phyloP scores from a whole-genome alignment of 2,888 invertebrate species.

The Oxyteleia sp. region DNA sequence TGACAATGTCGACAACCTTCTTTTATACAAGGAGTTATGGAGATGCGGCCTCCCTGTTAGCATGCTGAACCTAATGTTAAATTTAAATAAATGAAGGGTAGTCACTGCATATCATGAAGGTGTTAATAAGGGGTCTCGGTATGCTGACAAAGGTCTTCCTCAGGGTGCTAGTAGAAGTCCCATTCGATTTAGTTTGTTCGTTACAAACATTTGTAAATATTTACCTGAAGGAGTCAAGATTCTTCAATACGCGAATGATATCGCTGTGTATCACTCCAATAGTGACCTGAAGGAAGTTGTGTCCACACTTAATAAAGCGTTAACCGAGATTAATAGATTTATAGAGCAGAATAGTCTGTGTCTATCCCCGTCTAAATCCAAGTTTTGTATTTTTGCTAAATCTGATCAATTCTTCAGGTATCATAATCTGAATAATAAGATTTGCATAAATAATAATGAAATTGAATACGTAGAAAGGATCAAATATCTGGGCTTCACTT shows the following conservation, averaged over 20 bases:
- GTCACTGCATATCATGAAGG: background rate
- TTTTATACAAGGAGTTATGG: too few relatives aligned
- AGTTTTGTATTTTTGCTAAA: background rate
- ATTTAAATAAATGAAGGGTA: background rate
- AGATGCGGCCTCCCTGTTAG: too few relatives aligned
- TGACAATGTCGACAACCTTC: too few relatives aligned
- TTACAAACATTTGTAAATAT: background rate
- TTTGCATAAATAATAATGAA: background rate
- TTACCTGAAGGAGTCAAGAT: slow-evolving; percentile 1
- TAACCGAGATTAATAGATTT: background rate
- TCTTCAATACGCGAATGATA: background rate
- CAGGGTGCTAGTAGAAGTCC: slow-evolving; percentile 1
- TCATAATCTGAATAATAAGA: background rate
- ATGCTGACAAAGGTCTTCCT: too few relatives aligned
- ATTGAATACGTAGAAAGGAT: background rate
- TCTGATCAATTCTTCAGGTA: background rate
- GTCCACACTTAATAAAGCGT: background rate
- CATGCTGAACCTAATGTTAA: background rate
- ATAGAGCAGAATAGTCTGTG: background rate
- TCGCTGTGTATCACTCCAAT: background rate
- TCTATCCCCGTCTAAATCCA: background rate
- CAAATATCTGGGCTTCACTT: background rate
- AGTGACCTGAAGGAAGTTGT: background rate
- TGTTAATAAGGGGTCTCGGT: background rate
- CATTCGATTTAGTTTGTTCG: background rate